A percentile compares a stretch with the other conserved stretches of the same genome.
These are phyloP conservation scores for Characodon lateralis DNA, from an alignment of 2,797 vertebrate genomes.

Conservation along the genomic window DNA sequence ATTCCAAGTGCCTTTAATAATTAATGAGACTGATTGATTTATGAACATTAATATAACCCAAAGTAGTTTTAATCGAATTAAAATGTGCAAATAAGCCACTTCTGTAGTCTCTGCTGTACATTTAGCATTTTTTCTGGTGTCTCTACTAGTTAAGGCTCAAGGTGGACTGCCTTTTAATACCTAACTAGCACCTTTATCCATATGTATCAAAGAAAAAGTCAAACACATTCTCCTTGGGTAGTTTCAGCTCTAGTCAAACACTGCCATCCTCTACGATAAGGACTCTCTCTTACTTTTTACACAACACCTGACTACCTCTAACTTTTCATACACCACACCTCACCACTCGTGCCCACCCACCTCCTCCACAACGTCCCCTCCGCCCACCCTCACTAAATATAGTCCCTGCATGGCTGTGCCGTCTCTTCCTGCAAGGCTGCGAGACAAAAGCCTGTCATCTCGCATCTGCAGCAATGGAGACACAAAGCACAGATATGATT, in stretches of 20 bases:
- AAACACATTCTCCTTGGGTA: not conserved
- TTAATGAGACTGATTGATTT: not conserved
- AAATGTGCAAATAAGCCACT: slow-evolving; percentile 1
- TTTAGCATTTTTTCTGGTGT: not conserved
- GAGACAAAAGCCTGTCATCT: slow-evolving; percentile 80
- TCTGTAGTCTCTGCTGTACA: not conserved
- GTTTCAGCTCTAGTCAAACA: slow-evolving; percentile 11
- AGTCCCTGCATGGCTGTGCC: slow-evolving; percentile 75
- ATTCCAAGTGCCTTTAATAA: not conserved
- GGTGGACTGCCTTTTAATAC: not conserved
- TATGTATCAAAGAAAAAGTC: slow-evolving; percentile 22
- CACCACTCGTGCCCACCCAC: not conserved
- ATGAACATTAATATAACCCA: not conserved
- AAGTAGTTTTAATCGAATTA: not conserved
- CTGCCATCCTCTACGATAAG: slow-evolving; percentile 7
- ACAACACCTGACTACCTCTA: slow-evolving; percentile 49
- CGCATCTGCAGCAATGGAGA: slow-evolving; percentile 57
- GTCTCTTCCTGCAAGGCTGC: slow-evolving; percentile 70
- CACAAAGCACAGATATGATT: slow-evolving; percentile 64
- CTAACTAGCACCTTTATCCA: slow-evolving; percentile 14
- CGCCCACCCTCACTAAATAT: slow-evolving; percentile 74
- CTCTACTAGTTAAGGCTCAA: not conserved
- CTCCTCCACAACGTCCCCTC: slow-evolving; percentile 21
- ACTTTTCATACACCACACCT: slow-evolving; percentile 33
- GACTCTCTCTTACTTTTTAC: slow-evolving; percentile 10